Percentiles rank a stretch among this genome's conserved stretches.
phyloP scores from a whole-genome alignment of 2,797 vertebrate species.

The Coregonus suidteri region DNA sequence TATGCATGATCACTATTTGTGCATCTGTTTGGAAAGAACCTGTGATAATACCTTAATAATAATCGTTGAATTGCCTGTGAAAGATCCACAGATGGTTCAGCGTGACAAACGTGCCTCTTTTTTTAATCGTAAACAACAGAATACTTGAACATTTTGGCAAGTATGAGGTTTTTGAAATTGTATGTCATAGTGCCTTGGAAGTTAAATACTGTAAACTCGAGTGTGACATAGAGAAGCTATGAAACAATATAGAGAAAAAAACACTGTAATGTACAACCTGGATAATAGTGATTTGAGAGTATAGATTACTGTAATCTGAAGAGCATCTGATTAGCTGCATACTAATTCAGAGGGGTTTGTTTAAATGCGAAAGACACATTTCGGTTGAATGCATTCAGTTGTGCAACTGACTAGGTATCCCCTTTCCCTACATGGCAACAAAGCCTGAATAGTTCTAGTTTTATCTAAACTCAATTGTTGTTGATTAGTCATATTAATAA shows the following conservation, averaged over 20 bases:
- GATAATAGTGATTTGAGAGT: background rate
- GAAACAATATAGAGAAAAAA: background rate
- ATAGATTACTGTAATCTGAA: background rate
- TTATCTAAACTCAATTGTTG: background rate
- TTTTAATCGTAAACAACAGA: background rate
- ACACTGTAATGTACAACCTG: background rate
- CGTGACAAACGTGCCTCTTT: background rate
- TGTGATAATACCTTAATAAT: conserved; percentile 9
- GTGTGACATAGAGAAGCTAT: background rate
- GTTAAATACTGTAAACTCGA: background rate
- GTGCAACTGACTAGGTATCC: too few relatives aligned
- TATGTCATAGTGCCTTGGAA: conserved; percentile 1
- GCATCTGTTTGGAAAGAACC: conserved; percentile 26
- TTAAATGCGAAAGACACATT: too few relatives aligned
- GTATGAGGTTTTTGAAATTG: conserved; percentile 2
- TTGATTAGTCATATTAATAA: background rate
- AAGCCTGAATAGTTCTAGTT: background rate
- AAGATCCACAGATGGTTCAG: conserved; percentile 3
- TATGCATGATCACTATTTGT: conserved; percentile 58
- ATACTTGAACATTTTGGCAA: conserved; percentile 3
- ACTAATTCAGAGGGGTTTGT: background rate
- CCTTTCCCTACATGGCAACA: too few relatives aligned
- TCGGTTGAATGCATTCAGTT: too few relatives aligned
- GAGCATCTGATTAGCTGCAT: background rate
- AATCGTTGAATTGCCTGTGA: background rate